Base-by-base conservation (phyloP, 2,888 invertebrate species). In the Spialia ferax region DNA sequence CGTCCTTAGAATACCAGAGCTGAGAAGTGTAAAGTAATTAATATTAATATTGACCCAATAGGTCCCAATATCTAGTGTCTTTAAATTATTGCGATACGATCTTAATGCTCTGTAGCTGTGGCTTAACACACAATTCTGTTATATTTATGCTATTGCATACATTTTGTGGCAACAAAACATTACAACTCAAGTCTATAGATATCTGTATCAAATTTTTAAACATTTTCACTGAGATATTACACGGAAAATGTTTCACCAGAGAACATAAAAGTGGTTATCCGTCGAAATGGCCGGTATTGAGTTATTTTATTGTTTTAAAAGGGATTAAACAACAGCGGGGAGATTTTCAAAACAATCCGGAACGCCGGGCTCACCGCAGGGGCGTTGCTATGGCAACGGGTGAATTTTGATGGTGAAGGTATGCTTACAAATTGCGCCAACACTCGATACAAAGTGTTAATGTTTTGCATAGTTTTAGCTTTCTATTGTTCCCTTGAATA, bases 351-450 rank as follows among this genome's bases (percentile, higher is more conserved):
- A 91, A 89, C 86, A 86, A 82, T 81, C 80, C 86, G 79, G 84
- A 83, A 82, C 82, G 85, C 80, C 83, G 78, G 83, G 79, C 73
- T 80, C 75, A 81, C 81, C 83, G 86, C 86, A 77, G 85, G 91
- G 93, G 92, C 73, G 92, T 92, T 92, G 85, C 91, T 75, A 91
- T 91, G 87, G 85, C 73, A 81, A 93, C 92, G 76, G 75, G 79
- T 45, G 83, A 86, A 82, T 87, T 88, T 83, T 88, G 88, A 87
- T 85, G 83, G 80, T 79, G 76, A 82, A 86, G 87, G 88, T 87
- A 79, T 75, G 81, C 81, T 77, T 80, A 83, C 83, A 84, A 88
- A 86, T 86, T 84, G 81, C 81, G 79, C 77, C 77, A 76, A 78
- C 73, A 79, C 80, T 79, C 77, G 75, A 81, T 78, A 80, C 82